A percentile compares a stretch with the other conserved stretches of the same genome.
Conservation (phyloP, 2,797 vertebrate genomes). For the Threskiornis aethiopicus region DNA sequence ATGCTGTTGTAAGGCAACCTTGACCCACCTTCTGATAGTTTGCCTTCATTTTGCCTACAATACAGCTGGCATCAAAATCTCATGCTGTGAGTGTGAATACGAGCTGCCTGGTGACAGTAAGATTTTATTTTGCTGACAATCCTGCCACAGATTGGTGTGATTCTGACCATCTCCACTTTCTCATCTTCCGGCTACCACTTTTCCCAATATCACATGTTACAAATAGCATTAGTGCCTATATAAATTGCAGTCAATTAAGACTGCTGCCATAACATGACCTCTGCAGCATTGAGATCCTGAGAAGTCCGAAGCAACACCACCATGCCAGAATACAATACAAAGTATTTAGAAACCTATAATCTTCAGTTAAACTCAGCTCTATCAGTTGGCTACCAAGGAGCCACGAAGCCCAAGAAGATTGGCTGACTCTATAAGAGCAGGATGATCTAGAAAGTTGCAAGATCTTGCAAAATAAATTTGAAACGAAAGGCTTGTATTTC, state of each 20-base stretch:
- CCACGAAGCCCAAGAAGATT: neutral
- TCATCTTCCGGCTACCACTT: neutral
- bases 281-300: neutral
- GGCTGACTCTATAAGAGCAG: neutral
- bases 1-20: neutral
- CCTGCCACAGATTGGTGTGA: neutral
- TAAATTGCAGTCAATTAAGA: neutral
- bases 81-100: neutral
- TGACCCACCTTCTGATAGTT: neutral
- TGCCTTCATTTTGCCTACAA: neutral
- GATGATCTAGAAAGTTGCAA: neutral
- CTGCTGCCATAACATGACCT: neutral
- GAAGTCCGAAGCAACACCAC: neutral
- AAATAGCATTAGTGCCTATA: neutral
- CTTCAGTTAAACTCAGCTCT: neutral
- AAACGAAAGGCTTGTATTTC: neutral
- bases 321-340: neutral
- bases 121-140: neutral
- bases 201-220: neutral
- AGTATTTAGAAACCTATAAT: neutral
- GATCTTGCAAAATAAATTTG: neutral
- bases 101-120: neutral
- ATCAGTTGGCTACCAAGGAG: neutral
- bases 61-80: neutral
- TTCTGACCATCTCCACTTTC: neutral